Percentiles rank a stretch among this genome's conserved stretches.
Conservation (phyloP, 2,888 invertebrate species). For the Monopis laevigella region DNA sequence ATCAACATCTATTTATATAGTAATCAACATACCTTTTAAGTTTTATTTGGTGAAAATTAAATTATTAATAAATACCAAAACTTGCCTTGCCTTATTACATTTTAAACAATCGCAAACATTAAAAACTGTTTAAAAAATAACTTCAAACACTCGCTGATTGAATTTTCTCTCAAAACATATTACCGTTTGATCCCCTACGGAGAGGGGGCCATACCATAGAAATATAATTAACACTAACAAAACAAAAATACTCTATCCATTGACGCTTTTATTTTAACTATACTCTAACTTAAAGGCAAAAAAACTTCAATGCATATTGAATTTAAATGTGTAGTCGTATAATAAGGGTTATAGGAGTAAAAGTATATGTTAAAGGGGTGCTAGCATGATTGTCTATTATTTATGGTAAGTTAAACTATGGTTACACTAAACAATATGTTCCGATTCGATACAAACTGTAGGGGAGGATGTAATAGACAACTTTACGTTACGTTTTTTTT, state of each 20-base stretch:
- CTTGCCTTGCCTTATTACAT: no score
- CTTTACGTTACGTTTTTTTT: no score
- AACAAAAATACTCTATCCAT: not conserved
- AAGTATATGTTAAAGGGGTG: slow-evolving; percentile 5
- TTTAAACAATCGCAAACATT: no score
- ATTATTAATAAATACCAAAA: no score
- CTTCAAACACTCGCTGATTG: slow-evolving; percentile 41
- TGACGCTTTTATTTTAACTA: not conserved
- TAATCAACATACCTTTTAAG: no score
- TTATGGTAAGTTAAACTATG: slow-evolving; percentile 49
- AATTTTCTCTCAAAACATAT: slow-evolving; percentile 37
- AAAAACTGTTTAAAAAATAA: slow-evolving; percentile 22
- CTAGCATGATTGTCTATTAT: slow-evolving; percentile 28
- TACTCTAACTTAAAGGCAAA: not conserved
- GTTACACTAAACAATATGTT: slow-evolving; percentile 57
- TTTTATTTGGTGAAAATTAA: no score
- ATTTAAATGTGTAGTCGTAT: not conserved
- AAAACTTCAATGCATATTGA: not conserved
- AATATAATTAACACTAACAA: not conserved
- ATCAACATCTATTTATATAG: no score
- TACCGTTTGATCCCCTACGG: slow-evolving; percentile 29
- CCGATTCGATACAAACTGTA: slow-evolving; percentile 32
- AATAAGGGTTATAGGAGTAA: no score
- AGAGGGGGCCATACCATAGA: slow-evolving; percentile 17
- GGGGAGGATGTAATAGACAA: no score